These are phyloP conservation scores for Colletes latitarsis DNA, from an alignment of 1,140 invertebrate species.

Conservation along the genomic window DNA sequence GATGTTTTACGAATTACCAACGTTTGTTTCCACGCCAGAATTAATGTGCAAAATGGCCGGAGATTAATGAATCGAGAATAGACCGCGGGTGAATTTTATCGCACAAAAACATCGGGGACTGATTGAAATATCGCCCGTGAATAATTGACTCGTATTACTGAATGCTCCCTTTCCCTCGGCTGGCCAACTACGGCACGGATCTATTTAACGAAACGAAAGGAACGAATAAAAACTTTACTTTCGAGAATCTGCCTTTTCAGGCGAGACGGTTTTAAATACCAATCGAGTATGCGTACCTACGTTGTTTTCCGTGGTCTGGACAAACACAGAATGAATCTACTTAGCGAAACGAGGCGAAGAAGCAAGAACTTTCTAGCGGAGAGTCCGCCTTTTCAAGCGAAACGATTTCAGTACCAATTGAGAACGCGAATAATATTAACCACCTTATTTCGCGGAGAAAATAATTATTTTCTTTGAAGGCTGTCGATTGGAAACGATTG, in stretches of 20 bases:
- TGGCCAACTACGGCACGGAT: not conserved
- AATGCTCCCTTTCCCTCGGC: not conserved
- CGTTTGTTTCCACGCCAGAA: not conserved
- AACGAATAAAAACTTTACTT: too few species aligned
- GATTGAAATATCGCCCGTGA: not conserved
- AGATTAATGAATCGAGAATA: slow-evolving; percentile 9
- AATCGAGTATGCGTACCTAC: too few species aligned
- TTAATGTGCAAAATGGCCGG: not conserved
- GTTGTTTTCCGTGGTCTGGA: too few species aligned
- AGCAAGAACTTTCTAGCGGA: not conserved
- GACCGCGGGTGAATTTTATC: not conserved
- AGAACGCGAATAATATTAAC: too few species aligned
- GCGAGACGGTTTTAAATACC: too few species aligned
- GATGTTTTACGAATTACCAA: not conserved
- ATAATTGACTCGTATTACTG: not conserved
- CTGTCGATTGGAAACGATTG: too few species aligned
- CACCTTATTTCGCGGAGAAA: too few species aligned
- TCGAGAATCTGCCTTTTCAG: too few species aligned
- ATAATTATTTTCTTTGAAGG: too few species aligned
- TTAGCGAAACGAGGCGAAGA: too few species aligned
- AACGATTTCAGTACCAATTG: not conserved
- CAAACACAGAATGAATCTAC: too few species aligned
- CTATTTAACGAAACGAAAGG: not conserved
- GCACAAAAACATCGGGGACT: not conserved
- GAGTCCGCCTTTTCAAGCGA: not conserved